A percentile compares a stretch with the other conserved stretches of the same genome.
phyloP scores from a whole-genome alignment of 2,113 vertebrate species.

The Piaya cayana region DNA sequence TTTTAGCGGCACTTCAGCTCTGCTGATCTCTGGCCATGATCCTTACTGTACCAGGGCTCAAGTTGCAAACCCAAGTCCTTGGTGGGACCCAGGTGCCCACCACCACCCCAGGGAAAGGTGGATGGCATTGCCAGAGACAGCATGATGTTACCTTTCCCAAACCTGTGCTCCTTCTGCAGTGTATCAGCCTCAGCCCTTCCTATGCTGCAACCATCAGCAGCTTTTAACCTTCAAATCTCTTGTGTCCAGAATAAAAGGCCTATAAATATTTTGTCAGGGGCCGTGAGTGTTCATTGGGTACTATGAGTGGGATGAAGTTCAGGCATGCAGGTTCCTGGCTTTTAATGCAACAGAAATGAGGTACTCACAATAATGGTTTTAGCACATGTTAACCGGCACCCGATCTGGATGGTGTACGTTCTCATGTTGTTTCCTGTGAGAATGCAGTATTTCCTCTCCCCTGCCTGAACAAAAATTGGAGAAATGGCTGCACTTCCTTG shows the following conservation, averaged over 20 bases:
- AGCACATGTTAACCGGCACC: slow-evolving; percentile 80
- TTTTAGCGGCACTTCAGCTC: neutral
- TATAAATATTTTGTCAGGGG: neutral
- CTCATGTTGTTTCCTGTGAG: slow-evolving; percentile 59
- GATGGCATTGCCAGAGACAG: neutral
- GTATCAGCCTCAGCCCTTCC: fast-evolving
- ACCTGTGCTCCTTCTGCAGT: neutral
- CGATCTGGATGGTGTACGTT: slow-evolving; percentile 57
- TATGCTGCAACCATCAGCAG: neutral
- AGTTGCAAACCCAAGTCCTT: neutral
- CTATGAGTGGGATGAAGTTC: neutral
- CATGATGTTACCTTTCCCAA: neutral
- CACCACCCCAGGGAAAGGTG: neutral
- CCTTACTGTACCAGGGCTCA: neutral
- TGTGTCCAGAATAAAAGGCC: neutral
- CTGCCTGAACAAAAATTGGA: slow-evolving; percentile 58
- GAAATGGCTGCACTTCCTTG: neutral
- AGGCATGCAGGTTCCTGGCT: neutral
- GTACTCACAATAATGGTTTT: slow-evolving; percentile 78
- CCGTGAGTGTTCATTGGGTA: neutral
- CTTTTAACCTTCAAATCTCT: neutral
- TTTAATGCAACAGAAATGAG: fast-evolving
- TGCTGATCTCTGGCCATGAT: neutral
- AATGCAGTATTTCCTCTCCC: slow-evolving; percentile 72
- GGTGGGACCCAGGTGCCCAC: neutral